Evolutionary conservation across 2,113 vertebrate species (phyloP).

Genomic region (Tringa solitaria): DNA sequence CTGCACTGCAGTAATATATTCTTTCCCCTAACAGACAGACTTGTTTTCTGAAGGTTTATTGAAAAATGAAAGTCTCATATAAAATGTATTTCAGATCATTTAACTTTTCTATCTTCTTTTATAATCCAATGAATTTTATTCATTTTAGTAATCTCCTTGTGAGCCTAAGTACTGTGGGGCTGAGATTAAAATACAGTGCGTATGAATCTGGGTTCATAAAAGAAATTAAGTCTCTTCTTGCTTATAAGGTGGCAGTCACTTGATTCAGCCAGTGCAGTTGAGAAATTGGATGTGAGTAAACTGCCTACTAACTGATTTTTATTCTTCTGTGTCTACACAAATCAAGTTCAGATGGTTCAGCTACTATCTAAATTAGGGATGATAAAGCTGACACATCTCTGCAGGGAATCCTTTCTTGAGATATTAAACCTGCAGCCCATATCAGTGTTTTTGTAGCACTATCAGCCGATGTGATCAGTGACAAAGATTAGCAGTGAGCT

Average conservation of each 20-base stretch:
- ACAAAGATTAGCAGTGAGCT: conserved; percentile 27
- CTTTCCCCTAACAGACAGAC: conserved; percentile 26
- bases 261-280: conserved; percentile 4
- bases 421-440: conserved; percentile 29
- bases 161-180: conserved; percentile 12
- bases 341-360: conserved; percentile 36
- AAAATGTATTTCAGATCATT: conserved; percentile 71
- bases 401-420: conserved; percentile 25
- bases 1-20: conserved; percentile 53
- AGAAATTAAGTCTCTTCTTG: conserved; percentile 44
- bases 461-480: not conserved
- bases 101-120: conserved; percentile 70
- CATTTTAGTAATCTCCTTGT: conserved; percentile 50
- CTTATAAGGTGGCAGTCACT: conserved; percentile 4
- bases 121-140: conserved; percentile 70
- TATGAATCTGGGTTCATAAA: conserved; percentile 59
- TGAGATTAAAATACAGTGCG: conserved; percentile 62
- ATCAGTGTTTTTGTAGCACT: conserved; percentile 34
- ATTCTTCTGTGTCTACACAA: conserved; percentile 39
- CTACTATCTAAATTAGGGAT: conserved; percentile 55
- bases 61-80: conserved; percentile 63
- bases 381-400: conserved; percentile 30
- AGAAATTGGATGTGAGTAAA: not conserved
- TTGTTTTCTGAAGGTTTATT: conserved; percentile 68
- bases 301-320: conserved; percentile 23